Conservation (phyloP, 2,797 vertebrate genomes). For the Lophotriccus pileatus region DNA sequence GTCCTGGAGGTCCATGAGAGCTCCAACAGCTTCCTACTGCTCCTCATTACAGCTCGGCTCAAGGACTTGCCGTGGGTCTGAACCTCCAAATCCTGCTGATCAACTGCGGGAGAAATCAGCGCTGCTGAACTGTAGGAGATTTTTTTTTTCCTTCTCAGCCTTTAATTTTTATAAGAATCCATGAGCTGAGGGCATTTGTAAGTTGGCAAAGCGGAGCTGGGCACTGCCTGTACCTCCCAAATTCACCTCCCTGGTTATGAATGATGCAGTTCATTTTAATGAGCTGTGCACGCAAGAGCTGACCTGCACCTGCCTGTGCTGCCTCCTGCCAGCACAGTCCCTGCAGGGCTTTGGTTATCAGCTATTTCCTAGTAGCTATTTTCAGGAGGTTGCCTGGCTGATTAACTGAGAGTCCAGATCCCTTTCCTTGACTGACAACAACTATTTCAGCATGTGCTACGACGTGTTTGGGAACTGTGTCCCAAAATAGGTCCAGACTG, state of each 20-base stretch:
- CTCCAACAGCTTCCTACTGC: background rate
- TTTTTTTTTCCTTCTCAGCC: background rate
- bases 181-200: background rate
- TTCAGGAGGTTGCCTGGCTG: background rate
- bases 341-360: background rate
- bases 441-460: background rate
- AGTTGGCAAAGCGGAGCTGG: background rate
- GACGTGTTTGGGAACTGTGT: background rate
- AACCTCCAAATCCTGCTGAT: background rate
- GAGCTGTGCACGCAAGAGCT: background rate
- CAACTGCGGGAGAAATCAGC: background rate
- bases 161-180: background rate
- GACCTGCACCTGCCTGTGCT: background rate
- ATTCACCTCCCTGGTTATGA: background rate
- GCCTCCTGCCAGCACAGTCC: background rate
- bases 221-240: background rate
- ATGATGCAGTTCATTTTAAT: background rate
- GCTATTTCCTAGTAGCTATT: background rate
- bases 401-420: background rate
- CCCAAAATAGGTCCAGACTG: background rate
- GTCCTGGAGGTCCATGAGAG: background rate
- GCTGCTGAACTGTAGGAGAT: background rate
- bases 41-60: background rate
- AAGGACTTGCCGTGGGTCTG: background rate
- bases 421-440: background rate